These are phyloP conservation scores for Acrobasis repandana DNA, from an alignment of 2,888 invertebrate genomes.

Conservation along the genomic window DNA sequence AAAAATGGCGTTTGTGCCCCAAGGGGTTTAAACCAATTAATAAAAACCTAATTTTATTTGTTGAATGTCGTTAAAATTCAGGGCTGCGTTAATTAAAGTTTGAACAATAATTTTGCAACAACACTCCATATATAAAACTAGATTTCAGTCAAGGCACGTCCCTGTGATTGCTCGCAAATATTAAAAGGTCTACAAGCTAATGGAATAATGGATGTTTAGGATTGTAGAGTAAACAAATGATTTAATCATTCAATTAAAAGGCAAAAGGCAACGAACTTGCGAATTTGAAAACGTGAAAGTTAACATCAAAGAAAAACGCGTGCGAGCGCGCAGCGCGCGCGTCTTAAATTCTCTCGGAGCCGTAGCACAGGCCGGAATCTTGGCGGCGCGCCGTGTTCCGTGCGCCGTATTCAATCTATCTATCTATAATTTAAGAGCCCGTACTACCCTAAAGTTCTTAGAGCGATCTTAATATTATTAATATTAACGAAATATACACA, in stretches of 20 bases:
- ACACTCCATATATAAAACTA: background rate
- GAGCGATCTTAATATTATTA: too few species aligned
- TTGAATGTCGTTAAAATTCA: background rate
- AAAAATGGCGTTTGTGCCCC: too few species aligned
- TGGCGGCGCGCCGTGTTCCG: too few species aligned
- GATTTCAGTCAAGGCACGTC: background rate
- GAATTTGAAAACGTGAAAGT: background rate
- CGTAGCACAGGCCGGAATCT: too few species aligned
- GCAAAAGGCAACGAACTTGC: background rate
- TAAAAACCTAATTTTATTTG: background rate
- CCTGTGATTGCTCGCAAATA: background rate
- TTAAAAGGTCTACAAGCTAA: background rate
- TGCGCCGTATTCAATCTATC: too few species aligned
- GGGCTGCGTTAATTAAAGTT: background rate
- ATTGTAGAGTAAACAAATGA: background rate
- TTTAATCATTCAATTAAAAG: background rate
- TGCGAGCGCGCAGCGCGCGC: too few species aligned
- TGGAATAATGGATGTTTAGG: slow-evolving; percentile 1
- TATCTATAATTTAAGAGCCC: too few species aligned
- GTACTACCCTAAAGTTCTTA: too few species aligned
- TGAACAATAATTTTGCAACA: background rate
- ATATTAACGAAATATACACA: too few species aligned
- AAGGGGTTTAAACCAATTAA: too few species aligned
- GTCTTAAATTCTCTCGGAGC: too few species aligned
- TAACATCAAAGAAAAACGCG: too few species aligned